These are phyloP conservation scores for Bombus sibiricus DNA, from an alignment of 1,140 invertebrate genomes.

Conservation along the genomic window DNA sequence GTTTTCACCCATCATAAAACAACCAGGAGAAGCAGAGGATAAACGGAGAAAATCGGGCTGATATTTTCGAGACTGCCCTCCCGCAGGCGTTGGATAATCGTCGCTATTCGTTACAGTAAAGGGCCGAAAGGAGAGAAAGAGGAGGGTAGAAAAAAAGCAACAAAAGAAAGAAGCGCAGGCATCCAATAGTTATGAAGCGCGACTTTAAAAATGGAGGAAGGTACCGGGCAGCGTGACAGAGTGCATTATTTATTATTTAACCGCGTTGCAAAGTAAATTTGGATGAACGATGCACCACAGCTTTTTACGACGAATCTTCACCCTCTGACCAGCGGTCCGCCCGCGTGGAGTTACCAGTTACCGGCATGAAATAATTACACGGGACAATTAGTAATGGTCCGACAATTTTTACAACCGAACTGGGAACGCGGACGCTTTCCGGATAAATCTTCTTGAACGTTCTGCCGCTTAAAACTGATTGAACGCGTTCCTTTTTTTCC, in stretches of 20 bases:
- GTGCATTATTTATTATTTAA: slow-evolving; percentile 57
- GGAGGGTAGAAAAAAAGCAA: neutral
- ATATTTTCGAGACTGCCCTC: neutral
- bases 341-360: slow-evolving; percentile 23
- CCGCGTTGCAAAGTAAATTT: slow-evolving; percentile 55
- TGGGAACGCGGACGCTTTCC: slow-evolving; percentile 10
- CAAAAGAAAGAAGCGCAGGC: neutral
- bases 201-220: slow-evolving; percentile 56
- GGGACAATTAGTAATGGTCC: slow-evolving; percentile 48
- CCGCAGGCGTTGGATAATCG: slow-evolving; percentile 1
- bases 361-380: slow-evolving; percentile 51
- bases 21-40: neutral
- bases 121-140: neutral
- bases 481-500: neutral
- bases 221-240: slow-evolving; percentile 44
- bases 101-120: neutral
- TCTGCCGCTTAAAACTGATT: slow-evolving; percentile 20
- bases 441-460: slow-evolving; percentile 40
- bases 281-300: slow-evolving; percentile 51
- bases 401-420: slow-evolving; percentile 50
- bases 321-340: neutral
- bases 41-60: neutral
- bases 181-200: slow-evolving; percentile 51
- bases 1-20: neutral
- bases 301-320: slow-evolving; percentile 51